These are phyloP conservation scores for Poecile montanus DNA, from an alignment of 2,797 vertebrate genomes.

Conservation along the genomic window DNA sequence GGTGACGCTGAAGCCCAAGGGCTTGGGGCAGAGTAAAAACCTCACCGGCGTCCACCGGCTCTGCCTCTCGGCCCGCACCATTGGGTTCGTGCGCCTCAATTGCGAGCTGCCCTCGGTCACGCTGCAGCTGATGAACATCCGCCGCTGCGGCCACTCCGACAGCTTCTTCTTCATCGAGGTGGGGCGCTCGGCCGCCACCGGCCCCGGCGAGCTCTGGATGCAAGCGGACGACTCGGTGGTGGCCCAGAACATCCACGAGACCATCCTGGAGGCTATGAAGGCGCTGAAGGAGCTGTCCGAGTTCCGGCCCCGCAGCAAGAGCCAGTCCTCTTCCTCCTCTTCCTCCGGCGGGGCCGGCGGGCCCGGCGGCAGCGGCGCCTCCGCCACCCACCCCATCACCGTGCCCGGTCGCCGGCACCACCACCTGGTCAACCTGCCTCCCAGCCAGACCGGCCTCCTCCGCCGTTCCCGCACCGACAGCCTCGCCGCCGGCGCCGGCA, in stretches of 20 bases:
- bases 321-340: slow-evolving; percentile 84
- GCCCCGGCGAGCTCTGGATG: slow-evolving; percentile 98
- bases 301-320: slow-evolving; percentile 96
- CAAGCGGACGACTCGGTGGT: slow-evolving; percentile 97
- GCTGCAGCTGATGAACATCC: slow-evolving; percentile 96
- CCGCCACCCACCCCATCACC: slow-evolving; percentile 86
- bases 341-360: slow-evolving; percentile 48
- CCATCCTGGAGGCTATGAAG: slow-evolving; percentile 96
- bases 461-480: slow-evolving; percentile 92
- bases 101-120: slow-evolving; percentile 90
- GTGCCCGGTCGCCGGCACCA: slow-evolving; percentile 89
- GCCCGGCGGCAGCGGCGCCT: slow-evolving; percentile 36
- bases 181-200: slow-evolving; percentile 92
- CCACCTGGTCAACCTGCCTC: slow-evolving; percentile 88
- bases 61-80: slow-evolving; percentile 91
- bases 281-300: slow-evolving; percentile 96
- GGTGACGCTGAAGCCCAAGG: slow-evolving; percentile 93
- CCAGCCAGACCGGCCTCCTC: slow-evolving; percentile 90
- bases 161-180: slow-evolving; percentile 99
- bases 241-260: slow-evolving; percentile 98
- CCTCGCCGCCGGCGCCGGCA: slow-evolving; percentile 71
- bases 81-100: slow-evolving; percentile 94
- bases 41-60: slow-evolving; percentile 94
- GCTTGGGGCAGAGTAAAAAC: slow-evolving; percentile 91
- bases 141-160: slow-evolving; percentile 97